Base-by-base conservation (phyloP, 1,140 invertebrate species). In the Oryctes rhinoceros region DNA sequence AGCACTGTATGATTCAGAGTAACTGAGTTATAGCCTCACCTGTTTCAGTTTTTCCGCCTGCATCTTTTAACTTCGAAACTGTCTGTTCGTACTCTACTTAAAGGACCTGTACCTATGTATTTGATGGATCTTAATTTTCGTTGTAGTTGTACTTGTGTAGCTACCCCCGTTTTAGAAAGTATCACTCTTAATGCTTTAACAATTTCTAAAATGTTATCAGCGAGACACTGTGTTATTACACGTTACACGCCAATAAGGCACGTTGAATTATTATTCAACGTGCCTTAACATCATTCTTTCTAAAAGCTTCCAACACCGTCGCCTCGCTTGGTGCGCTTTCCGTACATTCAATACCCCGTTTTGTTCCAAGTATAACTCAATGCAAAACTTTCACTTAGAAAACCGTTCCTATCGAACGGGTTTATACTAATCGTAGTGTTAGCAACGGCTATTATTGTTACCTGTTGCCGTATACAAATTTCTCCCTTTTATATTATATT, bases 371-470 rank as follows among this genome's bases (percentile, higher is more conserved):
- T 81, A 18, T 10, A 82, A 37, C 13, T 82, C 79, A 7, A 81
- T 47, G 13, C 81, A 35, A 79, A 82, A 82, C 39, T 82, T 78
- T 76, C 81, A 82, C 18, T 81, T 82, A 7, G 62, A 48, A 59
- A 59, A 80, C 44, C 80, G 44, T 47, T 79, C 15, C 79, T 76
- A 67, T 82, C 53, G 59, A 82, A 81, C 15, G 80, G 78, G 65
- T 81, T 82, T 5, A 82, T 44, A 37, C 47, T 71, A 10, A 80
- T 39, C 18, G 6, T 65, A n/a, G n/a, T n/a, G 20, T 20, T 65
- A 10, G 59, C n/a, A 65, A n/a, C 59, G 59, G 59, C 59, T 20
- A 65, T 65, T 65, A 11, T 11, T 48, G 47, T 48, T 48, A 48
- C 11, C 11, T 5, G 47, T 48, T 48, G 11, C 47, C 47, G 47